Percentiles rank a stretch among this genome's conserved stretches.
Evolutionary conservation across 92 coral and sea anemone species (phyloP).

Genomic region (Zoanthus gigantus): DNA sequence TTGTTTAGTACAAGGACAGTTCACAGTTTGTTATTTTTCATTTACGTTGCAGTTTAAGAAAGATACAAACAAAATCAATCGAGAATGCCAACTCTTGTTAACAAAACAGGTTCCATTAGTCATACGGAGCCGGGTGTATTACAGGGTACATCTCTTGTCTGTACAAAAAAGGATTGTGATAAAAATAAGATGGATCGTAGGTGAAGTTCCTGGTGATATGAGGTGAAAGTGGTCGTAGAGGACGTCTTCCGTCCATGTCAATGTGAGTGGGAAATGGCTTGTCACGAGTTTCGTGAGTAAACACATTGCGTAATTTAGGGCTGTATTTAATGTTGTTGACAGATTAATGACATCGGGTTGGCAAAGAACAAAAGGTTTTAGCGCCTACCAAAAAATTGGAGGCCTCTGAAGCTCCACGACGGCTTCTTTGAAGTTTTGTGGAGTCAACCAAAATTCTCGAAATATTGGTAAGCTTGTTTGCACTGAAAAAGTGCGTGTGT

Average conservation of each 20-base stretch:
- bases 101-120: slow-evolving; percentile 9
- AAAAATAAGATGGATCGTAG: neutral
- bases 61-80: slow-evolving; percentile 7
- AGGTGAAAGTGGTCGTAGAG: neutral
- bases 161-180: neutral
- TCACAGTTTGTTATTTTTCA: slow-evolving; percentile 21
- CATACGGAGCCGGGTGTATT: slow-evolving; percentile 16
- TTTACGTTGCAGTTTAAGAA: slow-evolving; percentile 19
- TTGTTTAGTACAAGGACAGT: neutral
- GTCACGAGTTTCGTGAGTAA: too few relatives aligned
- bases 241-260: neutral
- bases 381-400: too few relatives aligned
- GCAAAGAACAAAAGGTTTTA: too few relatives aligned
- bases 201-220: neutral
- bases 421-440: too few relatives aligned
- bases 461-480: too few relatives aligned
- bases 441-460: too few relatives aligned
- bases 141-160: neutral
- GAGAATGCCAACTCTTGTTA: slow-evolving; percentile 6
- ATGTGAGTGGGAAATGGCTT: too few relatives aligned
- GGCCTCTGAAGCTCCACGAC: too few relatives aligned
- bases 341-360: too few relatives aligned
- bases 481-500: too few relatives aligned
- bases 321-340: too few relatives aligned
- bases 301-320: too few relatives aligned